phyloP scores from a whole-genome alignment of 2,888 invertebrate species.

The Odontocerum albicorne region DNA sequence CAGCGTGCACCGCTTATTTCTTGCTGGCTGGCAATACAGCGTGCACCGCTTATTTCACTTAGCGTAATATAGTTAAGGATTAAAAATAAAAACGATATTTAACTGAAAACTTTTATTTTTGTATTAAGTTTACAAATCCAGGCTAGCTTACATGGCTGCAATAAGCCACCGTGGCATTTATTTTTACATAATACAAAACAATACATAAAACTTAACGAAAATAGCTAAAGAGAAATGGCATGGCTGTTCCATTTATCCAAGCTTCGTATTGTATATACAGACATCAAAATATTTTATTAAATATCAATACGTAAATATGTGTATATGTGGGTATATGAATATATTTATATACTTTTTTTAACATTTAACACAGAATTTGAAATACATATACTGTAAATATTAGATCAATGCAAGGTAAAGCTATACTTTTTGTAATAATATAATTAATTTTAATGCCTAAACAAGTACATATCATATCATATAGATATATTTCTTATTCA shows the following conservation, averaged over 20 bases:
- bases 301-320: constrained; percentile 30
- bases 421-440: too few species aligned
- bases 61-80: background rate
- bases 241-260: constrained; percentile 27
- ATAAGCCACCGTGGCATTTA: constrained; percentile 18
- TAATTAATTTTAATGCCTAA: too few species aligned
- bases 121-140: constrained; percentile 14
- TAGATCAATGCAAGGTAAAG: background rate
- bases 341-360: constrained; percentile 29
- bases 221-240: constrained; percentile 26
- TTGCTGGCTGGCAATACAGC: too few species aligned
- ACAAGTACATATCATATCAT: too few species aligned
- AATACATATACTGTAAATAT: background rate
- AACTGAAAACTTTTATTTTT: constrained; percentile 11
- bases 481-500: too few species aligned
- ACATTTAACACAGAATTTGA: constrained; percentile 32
- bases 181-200: constrained; percentile 8
- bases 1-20: too few species aligned
- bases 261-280: constrained; percentile 10
- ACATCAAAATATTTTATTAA: constrained; percentile 15
- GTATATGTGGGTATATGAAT: constrained; percentile 35
- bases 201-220: constrained; percentile 23
- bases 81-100: background rate
- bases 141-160: constrained; percentile 30
- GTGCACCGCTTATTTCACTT: too few species aligned